phyloP scores from a whole-genome alignment of 1,140 invertebrate species.

The Drosophila melanogaster region Release_6_plus_ISO1_MT NT_033779.5:17381001-17381500 shows the following conservation, averaged over 20 bases:
- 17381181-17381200: slow-evolving; percentile 58
- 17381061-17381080: slow-evolving; percentile 45
- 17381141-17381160: slow-evolving; percentile 8
- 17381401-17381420: slow-evolving; percentile 53
- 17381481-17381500: slow-evolving; percentile 47
- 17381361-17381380: slow-evolving; percentile 44
- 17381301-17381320: too few relatives aligned
- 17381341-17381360: slow-evolving; percentile 33
- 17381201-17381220: slow-evolving; percentile 40
- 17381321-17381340: slow-evolving; percentile 8
- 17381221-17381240: slow-evolving; percentile 29
- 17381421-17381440: slow-evolving; percentile 35
- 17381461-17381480: slow-evolving; percentile 34
- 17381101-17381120: slow-evolving; percentile 68
- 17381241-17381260: slow-evolving; percentile 53
- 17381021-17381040: slow-evolving; percentile 37
- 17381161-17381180: slow-evolving; percentile 40
- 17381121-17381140: slow-evolving; percentile 51
- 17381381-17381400: slow-evolving; percentile 43
- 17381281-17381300: slow-evolving; percentile 32
- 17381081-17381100: slow-evolving; percentile 65
- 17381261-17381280: slow-evolving; percentile 40
- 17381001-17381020: slow-evolving; percentile 78
- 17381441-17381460: slow-evolving; percentile 8
- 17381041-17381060: slow-evolving; percentile 25